Evolutionary conservation across 1,140 invertebrate genomes (phyloP).

Genomic region (Orchestia grillus): DNA sequence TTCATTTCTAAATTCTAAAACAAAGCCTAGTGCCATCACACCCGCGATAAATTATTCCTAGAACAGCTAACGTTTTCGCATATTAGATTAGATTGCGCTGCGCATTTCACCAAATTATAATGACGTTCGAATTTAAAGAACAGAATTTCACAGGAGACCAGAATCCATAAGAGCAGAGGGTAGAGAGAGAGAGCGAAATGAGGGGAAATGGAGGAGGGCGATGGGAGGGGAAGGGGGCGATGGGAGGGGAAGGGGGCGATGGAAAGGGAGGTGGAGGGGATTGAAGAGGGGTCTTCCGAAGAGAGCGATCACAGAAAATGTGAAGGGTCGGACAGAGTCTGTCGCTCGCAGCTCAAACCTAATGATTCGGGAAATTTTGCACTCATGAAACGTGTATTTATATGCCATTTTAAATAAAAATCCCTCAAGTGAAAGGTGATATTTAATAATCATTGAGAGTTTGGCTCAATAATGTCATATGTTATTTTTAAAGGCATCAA

Average conservation of each 20-base stretch:
- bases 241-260: background rate
- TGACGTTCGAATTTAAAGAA: background rate
- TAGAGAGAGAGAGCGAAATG: background rate
- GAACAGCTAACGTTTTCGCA: too few species aligned
- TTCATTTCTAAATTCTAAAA: too few species aligned
- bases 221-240: background rate
- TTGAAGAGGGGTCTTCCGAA: background rate
- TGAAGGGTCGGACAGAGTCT: conserved; percentile 12
- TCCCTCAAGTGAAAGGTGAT: too few species aligned
- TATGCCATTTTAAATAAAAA: too few species aligned
- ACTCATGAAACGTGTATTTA: background rate
- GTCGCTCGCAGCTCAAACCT: background rate
- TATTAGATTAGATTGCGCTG: too few species aligned
- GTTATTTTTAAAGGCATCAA: too few species aligned
- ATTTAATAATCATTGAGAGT: too few species aligned
- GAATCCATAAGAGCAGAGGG: conserved; percentile 15
- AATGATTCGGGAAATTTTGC: background rate
- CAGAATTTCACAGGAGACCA: background rate
- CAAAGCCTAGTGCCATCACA: too few species aligned
- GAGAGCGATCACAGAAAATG: conserved; percentile 58
- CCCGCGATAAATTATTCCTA: too few species aligned
- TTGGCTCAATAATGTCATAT: too few species aligned
- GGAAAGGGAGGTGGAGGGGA: background rate
- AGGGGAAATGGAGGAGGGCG: background rate
- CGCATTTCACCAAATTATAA: background rate